A percentile compares a stretch with the other conserved stretches of the same genome.
Conservation (phyloP, 2,113 vertebrate genomes). For the Epinephelus cyanopodus region DNA sequence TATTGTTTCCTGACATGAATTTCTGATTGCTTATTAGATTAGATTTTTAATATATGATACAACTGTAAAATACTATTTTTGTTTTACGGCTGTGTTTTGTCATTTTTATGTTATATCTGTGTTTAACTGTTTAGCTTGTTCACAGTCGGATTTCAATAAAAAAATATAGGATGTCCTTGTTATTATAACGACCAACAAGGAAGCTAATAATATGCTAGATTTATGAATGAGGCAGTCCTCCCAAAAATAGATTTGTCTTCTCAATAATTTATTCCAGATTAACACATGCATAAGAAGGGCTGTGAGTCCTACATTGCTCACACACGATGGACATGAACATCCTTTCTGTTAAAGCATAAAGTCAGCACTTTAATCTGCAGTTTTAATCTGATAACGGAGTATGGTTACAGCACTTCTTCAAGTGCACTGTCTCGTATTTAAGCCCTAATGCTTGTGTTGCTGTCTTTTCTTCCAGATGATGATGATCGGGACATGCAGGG, state of each 20-base stretch:
- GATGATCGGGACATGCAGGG: conserved; percentile 95
- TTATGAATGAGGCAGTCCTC: background rate
- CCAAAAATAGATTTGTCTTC: background rate
- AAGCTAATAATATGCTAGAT: background rate
- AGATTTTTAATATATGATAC: conserved; percentile 10
- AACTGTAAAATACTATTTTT: background rate
- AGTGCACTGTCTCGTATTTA: background rate
- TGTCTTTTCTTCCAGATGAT: conserved; percentile 87
- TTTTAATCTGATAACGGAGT: background rate
- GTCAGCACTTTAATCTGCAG: background rate
- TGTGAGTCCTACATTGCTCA: background rate
- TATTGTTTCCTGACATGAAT: conserved; percentile 25
- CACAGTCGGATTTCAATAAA: background rate
- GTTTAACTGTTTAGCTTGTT: conserved; percentile 7
- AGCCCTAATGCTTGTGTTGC: conserved; percentile 38
- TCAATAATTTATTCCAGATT: background rate
- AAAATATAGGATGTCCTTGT: conserved; percentile 1
- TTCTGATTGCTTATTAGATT: conserved; percentile 11
- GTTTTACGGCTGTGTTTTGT: conserved; percentile 20
- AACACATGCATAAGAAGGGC: background rate
- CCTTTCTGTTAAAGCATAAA: background rate
- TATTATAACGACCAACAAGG: background rate
- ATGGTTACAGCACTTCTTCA: background rate
- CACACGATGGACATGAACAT: background rate
- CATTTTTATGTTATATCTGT: background rate